Base-by-base conservation (phyloP, 2,797 vertebrate genomes). In the Setipinna tenuifilis region DNA sequence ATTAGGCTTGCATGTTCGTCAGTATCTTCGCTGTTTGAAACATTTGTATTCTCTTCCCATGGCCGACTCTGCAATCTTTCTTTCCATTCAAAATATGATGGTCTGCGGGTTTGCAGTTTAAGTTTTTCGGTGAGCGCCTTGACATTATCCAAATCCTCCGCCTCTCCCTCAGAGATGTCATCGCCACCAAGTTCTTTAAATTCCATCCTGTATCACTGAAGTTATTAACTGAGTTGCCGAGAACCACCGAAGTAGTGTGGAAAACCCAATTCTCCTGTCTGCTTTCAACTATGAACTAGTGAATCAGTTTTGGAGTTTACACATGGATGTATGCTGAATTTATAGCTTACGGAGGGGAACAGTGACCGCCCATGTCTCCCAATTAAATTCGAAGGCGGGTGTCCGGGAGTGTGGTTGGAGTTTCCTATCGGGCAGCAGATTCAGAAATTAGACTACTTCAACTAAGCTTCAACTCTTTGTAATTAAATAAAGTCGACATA, bases 71-170 rank as follows among this genome's bases (percentile, higher is more conserved):
- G 93, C 0, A 99, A 89, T 19, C 89, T 93, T 61, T 97, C 97
- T 9, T 97, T 95, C 98, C 98, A 99, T 92, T 99, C 98, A 89
- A 97, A 92, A 83, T 98, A 99, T 0, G 98, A 99, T 0, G 98
- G 97, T 86, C 98, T 93, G 86, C 98, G 95, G 0, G 98, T 99
- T 93, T 99, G 95, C 21, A 99, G 86, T 90, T 97, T 98, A 89
- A 99, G 94, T 92, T 98, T 98, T 88, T 96, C 96, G 0, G 98
- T 91, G 10, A 99, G 95, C 0, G 97, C 98, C 89, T 99, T 99
- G 68, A 99, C 91, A 0, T 94, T 96, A 28, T 96, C 97, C 91
- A 99, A 92, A 85, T 93, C 97, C 91, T 96, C 96, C 10, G 93
- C 50, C 71, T 95, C 94, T 14, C 93, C 93, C 0, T 93, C 92